phyloP scores from a whole-genome alignment of 2,113 vertebrate genomes.

The Oreochromis tanganicae region DNA sequence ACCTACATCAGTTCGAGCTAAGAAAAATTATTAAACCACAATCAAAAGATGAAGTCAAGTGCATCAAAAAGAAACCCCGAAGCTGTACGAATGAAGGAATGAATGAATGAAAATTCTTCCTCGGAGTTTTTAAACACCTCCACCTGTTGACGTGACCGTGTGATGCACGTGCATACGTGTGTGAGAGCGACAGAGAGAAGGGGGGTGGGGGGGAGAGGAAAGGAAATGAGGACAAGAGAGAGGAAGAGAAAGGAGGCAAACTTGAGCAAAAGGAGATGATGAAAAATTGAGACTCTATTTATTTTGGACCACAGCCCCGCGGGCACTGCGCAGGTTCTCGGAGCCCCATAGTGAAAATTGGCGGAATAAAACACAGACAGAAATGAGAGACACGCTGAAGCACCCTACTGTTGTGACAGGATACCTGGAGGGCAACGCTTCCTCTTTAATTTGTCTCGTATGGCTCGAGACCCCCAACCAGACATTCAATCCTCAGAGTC shows the following conservation, averaged over 20 bases:
- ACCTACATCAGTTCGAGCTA: neutral
- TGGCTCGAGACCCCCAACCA: conserved; percentile 63
- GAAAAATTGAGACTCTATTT: conserved; percentile 23
- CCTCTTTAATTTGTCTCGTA: conserved; percentile 71
- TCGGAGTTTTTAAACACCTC: neutral
- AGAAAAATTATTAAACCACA: neutral
- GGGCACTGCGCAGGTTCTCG: conserved; percentile 28
- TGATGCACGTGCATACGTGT: neutral
- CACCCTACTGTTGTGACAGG: conserved; percentile 65
- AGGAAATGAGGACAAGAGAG: neutral
- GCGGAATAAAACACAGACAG: conserved; percentile 66
- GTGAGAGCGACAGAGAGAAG: neutral
- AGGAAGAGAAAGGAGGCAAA: neutral
- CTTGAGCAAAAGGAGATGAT: conserved; percentile 2
- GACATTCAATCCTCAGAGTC: conserved; percentile 53
- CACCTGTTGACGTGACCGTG: conserved; percentile 45
- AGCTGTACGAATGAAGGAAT: neutral
- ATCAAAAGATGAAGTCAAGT: neutral
- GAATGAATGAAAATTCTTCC: neutral
- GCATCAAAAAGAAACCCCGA: neutral
- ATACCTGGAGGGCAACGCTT: conserved; percentile 68
- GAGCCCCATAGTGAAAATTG: conserved; percentile 54
- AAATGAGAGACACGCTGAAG: conserved; percentile 54
- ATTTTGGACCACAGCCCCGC: conserved; percentile 14
- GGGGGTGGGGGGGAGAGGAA: accelerated